These are phyloP conservation scores for Hucho hucho DNA, from an alignment of 2,113 vertebrate species.

Conservation along the genomic window DNA sequence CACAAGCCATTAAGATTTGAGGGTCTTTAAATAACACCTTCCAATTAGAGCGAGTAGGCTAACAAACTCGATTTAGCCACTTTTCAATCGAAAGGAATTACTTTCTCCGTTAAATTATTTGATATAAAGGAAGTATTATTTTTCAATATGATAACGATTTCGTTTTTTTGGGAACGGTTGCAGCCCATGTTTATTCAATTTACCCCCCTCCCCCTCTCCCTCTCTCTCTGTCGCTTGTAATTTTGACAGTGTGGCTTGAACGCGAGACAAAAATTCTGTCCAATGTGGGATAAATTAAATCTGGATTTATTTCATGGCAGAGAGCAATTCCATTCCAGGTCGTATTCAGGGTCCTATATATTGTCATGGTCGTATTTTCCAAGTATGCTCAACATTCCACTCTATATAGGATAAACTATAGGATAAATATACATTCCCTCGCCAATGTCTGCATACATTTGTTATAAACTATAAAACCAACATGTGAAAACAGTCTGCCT, in stretches of 20 bases:
- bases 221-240: constrained; percentile 30
- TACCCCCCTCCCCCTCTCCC: background rate
- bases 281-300: constrained; percentile 71
- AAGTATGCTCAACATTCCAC: constrained; percentile 38
- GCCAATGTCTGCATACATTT: constrained; percentile 16
- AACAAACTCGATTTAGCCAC: background rate
- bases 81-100: background rate
- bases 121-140: background rate
- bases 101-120: constrained; percentile 4
- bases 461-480: background rate
- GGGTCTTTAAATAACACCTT: constrained; percentile 29
- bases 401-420: constrained; percentile 1
- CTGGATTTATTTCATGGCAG: constrained; percentile 63
- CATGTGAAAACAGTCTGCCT: background rate
- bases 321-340: constrained; percentile 51
- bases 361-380: too few relatives aligned
- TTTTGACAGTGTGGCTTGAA: constrained; percentile 66
- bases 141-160: constrained; percentile 32
- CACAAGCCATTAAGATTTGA: constrained; percentile 10
- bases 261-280: constrained; percentile 53
- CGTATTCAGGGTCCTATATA: background rate
- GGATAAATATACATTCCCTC: background rate
- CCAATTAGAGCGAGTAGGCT: constrained; percentile 25
- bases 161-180: constrained; percentile 31
- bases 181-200: constrained; percentile 27